Percentiles rank a stretch among this genome's conserved stretches.
Evolutionary conservation across 2,888 invertebrate species (phyloP).

Genomic region (Melieria crassipennis): DNA sequence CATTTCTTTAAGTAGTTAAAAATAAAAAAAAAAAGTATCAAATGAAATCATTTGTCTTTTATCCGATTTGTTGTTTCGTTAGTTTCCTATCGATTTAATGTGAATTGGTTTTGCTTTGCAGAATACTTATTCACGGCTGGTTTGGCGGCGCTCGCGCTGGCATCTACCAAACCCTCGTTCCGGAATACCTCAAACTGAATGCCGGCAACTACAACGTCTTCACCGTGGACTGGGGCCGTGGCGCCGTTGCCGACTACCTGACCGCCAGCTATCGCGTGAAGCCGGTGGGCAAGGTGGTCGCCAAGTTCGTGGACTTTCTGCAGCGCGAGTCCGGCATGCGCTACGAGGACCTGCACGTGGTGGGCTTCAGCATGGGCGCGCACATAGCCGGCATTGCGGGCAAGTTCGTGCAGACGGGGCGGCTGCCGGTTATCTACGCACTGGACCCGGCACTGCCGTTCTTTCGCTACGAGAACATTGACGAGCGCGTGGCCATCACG

Average conservation of each 20-base stretch:
- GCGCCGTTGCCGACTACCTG: conserved; percentile 60
- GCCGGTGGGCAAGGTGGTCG: conserved; percentile 70
- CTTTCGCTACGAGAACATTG: conserved; percentile 54
- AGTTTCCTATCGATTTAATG: too few relatives aligned
- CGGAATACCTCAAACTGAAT: conserved; percentile 51
- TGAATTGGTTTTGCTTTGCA: conserved; percentile 34
- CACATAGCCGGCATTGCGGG: conserved; percentile 72
- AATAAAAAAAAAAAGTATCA: too few relatives aligned
- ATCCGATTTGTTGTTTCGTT: too few relatives aligned
- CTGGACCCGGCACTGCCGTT: conserved; percentile 72
- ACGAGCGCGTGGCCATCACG: conserved; percentile 67
- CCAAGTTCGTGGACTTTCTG: conserved; percentile 72
- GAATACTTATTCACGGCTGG: conserved; percentile 62
- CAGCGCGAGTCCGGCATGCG: conserved; percentile 69
- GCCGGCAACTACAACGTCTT: conserved; percentile 55
- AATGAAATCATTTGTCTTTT: too few relatives aligned
- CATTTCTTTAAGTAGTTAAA: too few relatives aligned
- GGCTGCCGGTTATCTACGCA: conserved; percentile 64
- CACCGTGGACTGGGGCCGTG: conserved; percentile 62
- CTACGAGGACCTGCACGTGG: conserved; percentile 56
- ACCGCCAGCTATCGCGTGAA: conserved; percentile 61
- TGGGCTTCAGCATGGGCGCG: conserved; percentile 71
- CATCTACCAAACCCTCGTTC: conserved; percentile 53
- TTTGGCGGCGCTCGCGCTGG: conserved; percentile 57
- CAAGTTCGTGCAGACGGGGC: conserved; percentile 54